Evolutionary conservation across 2,797 vertebrate genomes (phyloP).

Genomic region (Etheostoma nigrum): DNA sequence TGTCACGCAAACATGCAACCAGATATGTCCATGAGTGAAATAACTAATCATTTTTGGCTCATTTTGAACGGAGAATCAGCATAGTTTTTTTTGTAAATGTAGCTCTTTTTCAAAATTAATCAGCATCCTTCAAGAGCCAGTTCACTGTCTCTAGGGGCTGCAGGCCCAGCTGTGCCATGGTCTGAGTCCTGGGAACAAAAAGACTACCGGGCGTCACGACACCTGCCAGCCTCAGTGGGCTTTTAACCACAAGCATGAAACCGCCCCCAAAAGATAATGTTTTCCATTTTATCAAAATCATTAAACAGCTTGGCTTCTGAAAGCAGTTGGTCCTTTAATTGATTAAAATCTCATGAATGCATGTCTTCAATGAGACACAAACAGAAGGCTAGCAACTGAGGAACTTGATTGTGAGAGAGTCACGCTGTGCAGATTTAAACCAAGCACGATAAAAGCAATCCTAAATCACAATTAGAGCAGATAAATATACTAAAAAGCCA

Average conservation of each 20-base stretch:
- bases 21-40: neutral
- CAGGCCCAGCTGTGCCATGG: constrained; percentile 55
- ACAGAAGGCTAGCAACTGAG: neutral
- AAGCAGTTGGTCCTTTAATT: neutral
- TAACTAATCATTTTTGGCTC: no score
- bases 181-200: constrained; percentile 62
- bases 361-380: neutral
- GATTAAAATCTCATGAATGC: constrained; percentile 16
- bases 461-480: neutral
- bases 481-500: neutral
- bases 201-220: constrained; percentile 20
- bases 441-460: neutral
- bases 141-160: constrained; percentile 29
- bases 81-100: neutral
- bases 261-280: constrained; percentile 2
- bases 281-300: constrained; percentile 14
- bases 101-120: constrained; percentile 49
- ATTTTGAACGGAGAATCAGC: neutral
- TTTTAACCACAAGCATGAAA: constrained; percentile 26
- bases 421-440: neutral
- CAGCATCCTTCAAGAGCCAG: constrained; percentile 16
- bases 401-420: neutral
- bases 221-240: constrained; percentile 37
- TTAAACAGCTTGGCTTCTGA: neutral
- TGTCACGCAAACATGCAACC: constrained; percentile 33